Evolutionary conservation across 1,140 invertebrate genomes (phyloP), one percentile per base, ranked within the genome.

Genomic region (Leucophenga varia): DNA sequence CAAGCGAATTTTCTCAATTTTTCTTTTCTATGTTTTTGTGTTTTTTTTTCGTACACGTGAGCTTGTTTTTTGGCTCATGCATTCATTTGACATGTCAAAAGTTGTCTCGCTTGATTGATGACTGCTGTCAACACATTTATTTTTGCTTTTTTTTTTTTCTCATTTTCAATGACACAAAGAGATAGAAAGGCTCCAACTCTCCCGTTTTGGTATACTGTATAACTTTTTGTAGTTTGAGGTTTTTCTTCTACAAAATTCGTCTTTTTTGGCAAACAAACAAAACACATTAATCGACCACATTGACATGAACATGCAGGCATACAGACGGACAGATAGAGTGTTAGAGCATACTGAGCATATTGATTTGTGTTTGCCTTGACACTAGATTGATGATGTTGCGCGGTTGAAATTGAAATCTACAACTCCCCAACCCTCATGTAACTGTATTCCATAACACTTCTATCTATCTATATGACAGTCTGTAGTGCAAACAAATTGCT

Each of bases 61-160:
- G 37, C 25, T 13, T 48, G 7, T 45, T 39, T n/a, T 25, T 25
- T 25, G 22, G 22, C 22, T 43, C 46, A 48, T 59, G 67, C 64
- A 59, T 65, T 65, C 59, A 67, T 65, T 65, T 65, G 63, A 65
- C 63, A 65, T 65, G 63, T 65, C 63, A 65, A 63, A 65, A 68
- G 63, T 68, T 65, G 59, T 65, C 64, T 65, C 64, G 61, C 59
- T 67, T 65, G 63, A 65, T 65, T 68, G 63, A 65, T 65, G 63
- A 65, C 55, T 57, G 53, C 63, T 65, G 63, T 65, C 63, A 65
- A 63, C 63, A 65, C 64, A 68, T 65, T 68, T 63, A 63, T 58
- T 49, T 59, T 67, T 63, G 67, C 59, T 68, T 67, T 64, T 55
- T 45, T 14, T 45, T 32, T 19, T 16, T 51, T 47, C 31, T 49